A percentile compares a stretch with the other conserved stretches of the same genome.
phyloP scores from a whole-genome alignment of 1,140 invertebrate species.

The Hylaeus anthracinus region DNA sequence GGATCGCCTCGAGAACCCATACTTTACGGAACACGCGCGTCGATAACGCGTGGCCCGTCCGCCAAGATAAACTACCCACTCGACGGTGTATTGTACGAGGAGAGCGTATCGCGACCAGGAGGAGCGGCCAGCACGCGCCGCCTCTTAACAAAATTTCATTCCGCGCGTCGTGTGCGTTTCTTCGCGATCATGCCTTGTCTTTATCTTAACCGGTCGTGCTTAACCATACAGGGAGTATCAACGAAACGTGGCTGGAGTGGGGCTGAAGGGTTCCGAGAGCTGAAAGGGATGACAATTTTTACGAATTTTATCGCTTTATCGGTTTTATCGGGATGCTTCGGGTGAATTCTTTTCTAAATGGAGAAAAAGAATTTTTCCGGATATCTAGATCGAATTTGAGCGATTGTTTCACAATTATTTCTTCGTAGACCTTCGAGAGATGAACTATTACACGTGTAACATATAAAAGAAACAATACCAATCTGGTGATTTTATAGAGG shows the following conservation, averaged over 20 bases:
- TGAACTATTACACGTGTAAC: too few species aligned
- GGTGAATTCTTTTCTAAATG: too few species aligned
- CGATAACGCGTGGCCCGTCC: constrained; percentile 32
- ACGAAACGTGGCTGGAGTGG: constrained; percentile 27
- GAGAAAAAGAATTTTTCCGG: too few species aligned
- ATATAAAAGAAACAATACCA: too few species aligned
- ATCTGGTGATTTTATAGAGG: too few species aligned
- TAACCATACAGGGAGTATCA: constrained; percentile 45
- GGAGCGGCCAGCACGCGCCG: too few species aligned
- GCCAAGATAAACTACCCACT: constrained; percentile 17
- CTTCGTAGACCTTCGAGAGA: too few species aligned
- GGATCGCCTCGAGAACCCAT: not conserved
- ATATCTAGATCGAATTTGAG: too few species aligned
- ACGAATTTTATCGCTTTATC: too few species aligned
- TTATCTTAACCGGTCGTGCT: constrained; percentile 14
- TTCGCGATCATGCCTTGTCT: constrained; percentile 30
- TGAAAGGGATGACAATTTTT: not conserved
- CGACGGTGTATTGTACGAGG: not conserved
- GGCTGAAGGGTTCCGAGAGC: not conserved
- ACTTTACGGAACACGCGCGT: constrained; percentile 8
- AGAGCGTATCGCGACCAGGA: not conserved
- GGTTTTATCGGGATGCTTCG: too few species aligned
- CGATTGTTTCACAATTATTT: too few species aligned
- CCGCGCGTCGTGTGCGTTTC: not conserved
- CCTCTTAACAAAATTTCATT: constrained; percentile 18